Percentiles rank a stretch among this genome's conserved stretches.
Evolutionary conservation across 2,888 invertebrate species (phyloP).

Genomic region (Synanthedon andrenaeformis): DNA sequence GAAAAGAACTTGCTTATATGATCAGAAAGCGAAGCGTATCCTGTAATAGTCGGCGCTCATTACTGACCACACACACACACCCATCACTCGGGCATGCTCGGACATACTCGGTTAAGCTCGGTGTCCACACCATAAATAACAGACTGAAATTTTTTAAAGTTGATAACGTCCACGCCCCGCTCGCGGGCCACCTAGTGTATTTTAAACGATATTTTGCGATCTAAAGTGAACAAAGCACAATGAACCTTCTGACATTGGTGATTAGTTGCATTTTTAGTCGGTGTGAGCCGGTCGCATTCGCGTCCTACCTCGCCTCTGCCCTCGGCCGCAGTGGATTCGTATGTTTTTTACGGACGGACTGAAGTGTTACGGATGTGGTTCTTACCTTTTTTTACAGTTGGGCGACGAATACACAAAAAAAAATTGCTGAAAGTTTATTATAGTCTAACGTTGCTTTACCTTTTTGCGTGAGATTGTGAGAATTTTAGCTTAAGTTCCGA

Average conservation of each 20-base stretch:
- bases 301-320: conserved; percentile 16
- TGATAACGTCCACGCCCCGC: not conserved
- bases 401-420: conserved; percentile 53
- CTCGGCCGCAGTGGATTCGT: conserved; percentile 25
- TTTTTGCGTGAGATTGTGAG: conserved; percentile 71
- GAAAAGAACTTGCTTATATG: no score
- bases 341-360: conserved; percentile 48
- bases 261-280: conserved; percentile 17
- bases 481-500: conserved; percentile 72
- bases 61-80: no score
- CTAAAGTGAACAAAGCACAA: conserved; percentile 33
- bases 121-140: conserved; percentile 2
- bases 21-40: no score
- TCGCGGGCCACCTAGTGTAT: not conserved
- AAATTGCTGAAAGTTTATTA: conserved; percentile 70
- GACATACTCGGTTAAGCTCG: not conserved
- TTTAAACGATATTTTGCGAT: not conserved
- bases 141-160: not conserved
- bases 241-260: conserved; percentile 23
- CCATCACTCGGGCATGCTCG: not conserved
- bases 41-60: no score
- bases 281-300: conserved; percentile 6
- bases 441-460: conserved; percentile 72
- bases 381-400: conserved; percentile 50
- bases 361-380: conserved; percentile 39